Percentiles rank a stretch among this genome's conserved stretches.
These are phyloP conservation scores for Drosophila atripex DNA, from an alignment of 2,888 invertebrate species.

Conservation along the genomic window DNA sequence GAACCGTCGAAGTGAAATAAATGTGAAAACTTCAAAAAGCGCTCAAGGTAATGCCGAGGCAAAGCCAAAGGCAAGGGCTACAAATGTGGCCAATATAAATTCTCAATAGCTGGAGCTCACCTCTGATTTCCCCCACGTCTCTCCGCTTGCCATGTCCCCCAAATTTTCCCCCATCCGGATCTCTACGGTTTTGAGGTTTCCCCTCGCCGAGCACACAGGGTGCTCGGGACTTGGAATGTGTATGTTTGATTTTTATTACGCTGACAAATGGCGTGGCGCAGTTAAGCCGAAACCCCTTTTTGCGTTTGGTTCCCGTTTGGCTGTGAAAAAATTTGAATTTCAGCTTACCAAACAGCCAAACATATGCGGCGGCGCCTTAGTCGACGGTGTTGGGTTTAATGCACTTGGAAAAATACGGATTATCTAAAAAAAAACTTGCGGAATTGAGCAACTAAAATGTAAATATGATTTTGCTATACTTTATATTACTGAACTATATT, in stretches of 20 bases:
- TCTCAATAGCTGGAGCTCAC: slow-evolving; percentile 57
- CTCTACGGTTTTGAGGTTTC: slow-evolving; percentile 71
- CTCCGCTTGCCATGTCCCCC: not conserved
- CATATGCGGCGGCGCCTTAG: slow-evolving; percentile 60
- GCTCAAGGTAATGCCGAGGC: slow-evolving; percentile 72
- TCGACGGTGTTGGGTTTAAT: slow-evolving; percentile 8
- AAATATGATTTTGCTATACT: not conserved
- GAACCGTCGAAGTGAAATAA: slow-evolving; percentile 67
- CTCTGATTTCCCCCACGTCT: slow-evolving; percentile 14
- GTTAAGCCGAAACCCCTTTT: slow-evolving; percentile 70
- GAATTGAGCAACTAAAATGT: not conserved
- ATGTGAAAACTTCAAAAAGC: slow-evolving; percentile 77
- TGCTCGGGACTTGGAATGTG: slow-evolving; percentile 20
- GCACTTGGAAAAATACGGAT: slow-evolving; percentile 13
- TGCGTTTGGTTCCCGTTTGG: slow-evolving; percentile 32
- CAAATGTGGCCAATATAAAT: slow-evolving; percentile 79
- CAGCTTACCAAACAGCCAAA: slow-evolving; percentile 67
- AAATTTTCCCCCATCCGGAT: slow-evolving; percentile 21
- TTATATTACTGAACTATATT: too few relatives aligned
- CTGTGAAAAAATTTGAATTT: slow-evolving; percentile 76
- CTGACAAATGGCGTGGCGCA: slow-evolving; percentile 78
- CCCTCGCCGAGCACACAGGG: slow-evolving; percentile 26
- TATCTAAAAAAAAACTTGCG: not conserved
- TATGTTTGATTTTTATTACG: slow-evolving; percentile 80
- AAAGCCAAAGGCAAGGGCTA: slow-evolving; percentile 52